Percentiles rank a stretch among this genome's conserved stretches.
Evolutionary conservation across 2,888 invertebrate genomes (phyloP).

Genomic region (Steinernema hermaphroditum): DNA sequence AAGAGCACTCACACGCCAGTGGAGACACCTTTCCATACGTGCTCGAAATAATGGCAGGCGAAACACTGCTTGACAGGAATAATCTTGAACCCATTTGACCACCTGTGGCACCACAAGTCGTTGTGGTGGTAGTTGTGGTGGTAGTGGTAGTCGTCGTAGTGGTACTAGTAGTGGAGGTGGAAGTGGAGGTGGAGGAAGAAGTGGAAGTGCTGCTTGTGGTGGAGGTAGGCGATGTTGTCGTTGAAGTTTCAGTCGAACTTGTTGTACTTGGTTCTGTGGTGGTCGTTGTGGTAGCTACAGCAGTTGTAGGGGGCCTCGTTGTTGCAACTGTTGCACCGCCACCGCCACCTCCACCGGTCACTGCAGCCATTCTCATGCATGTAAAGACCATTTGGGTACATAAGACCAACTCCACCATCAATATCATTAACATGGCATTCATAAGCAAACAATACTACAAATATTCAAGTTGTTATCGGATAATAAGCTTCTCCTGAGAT

Average conservation of each 20-base stretch:
- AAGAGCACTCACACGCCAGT: slow-evolving; percentile 5
- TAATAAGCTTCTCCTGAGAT: neutral
- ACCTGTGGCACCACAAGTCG: neutral
- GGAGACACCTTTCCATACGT: slow-evolving; percentile 14
- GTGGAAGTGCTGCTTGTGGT: neutral
- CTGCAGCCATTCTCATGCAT: slow-evolving; percentile 17
- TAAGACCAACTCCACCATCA: neutral
- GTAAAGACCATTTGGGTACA: neutral
- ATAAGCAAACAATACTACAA: neutral
- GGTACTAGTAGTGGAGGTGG: neutral
- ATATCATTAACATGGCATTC: neutral
- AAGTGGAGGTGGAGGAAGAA: neutral
- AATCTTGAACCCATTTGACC: neutral
- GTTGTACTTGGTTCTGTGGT: neutral
- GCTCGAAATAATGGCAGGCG: neutral
- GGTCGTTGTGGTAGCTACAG: neutral
- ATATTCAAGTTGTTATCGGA: neutral
- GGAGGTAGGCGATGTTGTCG: neutral
- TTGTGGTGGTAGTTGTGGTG: neutral
- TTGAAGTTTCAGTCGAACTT: neutral
- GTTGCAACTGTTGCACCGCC: neutral
- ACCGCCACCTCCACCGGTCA: neutral
- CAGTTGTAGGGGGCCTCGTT: neutral
- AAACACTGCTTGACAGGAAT: slow-evolving; percentile 1
- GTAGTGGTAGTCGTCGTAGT: neutral